These are phyloP conservation scores for Chloropsis hardwickii DNA, from an alignment of 2,113 vertebrate genomes.

Conservation along the genomic window DNA sequence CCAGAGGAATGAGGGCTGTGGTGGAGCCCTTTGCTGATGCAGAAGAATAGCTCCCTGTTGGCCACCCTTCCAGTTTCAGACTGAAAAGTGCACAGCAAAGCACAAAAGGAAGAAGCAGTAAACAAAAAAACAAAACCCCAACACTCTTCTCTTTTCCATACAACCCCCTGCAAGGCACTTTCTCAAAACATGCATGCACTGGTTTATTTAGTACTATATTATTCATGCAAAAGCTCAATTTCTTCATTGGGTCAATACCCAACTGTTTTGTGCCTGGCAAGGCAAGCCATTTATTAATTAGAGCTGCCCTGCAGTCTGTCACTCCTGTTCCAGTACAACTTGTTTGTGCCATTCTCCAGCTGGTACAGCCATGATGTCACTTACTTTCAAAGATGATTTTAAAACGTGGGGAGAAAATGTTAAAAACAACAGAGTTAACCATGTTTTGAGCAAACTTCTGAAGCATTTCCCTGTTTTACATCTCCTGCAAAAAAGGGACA, in stretches of 20 bases:
- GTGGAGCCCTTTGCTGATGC: background rate
- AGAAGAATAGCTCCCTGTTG: background rate
- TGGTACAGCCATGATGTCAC: background rate
- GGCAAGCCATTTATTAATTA: constrained; percentile 41
- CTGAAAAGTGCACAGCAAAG: background rate
- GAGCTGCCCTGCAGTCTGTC: constrained; percentile 21
- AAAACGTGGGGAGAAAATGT: background rate
- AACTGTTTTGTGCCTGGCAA: background rate
- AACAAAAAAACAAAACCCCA: background rate
- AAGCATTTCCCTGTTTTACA: background rate
- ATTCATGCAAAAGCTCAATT: background rate
- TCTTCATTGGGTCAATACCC: background rate
- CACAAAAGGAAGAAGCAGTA: background rate
- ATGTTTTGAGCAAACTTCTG: background rate
- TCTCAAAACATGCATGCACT: background rate
- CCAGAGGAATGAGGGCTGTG: background rate
- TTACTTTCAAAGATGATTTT: background rate
- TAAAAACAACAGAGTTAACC: background rate
- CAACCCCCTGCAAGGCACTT: background rate
- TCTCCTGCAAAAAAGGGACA: background rate
- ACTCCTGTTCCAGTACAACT: background rate
- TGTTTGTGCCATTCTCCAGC: constrained; percentile 28
- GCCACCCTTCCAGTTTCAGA: background rate
- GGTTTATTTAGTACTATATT: background rate
- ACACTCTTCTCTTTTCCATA: background rate